These are phyloP conservation scores for Psilanteris sp. DNA, from an alignment of 1,140 invertebrate genomes.

Conservation along the genomic window DNA sequence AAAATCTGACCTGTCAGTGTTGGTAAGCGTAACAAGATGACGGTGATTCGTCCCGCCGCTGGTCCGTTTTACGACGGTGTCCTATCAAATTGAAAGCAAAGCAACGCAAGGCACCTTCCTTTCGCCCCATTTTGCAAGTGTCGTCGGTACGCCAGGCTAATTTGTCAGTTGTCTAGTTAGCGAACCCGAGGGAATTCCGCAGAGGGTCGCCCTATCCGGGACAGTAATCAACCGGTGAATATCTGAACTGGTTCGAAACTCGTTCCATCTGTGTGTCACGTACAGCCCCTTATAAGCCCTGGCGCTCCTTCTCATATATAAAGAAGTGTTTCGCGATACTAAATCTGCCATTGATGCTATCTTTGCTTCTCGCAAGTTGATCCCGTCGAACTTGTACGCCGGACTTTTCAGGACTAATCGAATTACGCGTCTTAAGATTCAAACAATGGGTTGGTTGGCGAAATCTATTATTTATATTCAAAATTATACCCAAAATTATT, in stretches of 20 bases:
- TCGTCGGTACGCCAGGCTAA: constrained; percentile 79
- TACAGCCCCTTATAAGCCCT: constrained; percentile 63
- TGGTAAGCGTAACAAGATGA: constrained; percentile 28
- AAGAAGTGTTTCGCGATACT: constrained; percentile 73
- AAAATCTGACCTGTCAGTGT: constrained; percentile 38
- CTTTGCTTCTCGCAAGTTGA: constrained; percentile 38
- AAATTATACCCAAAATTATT: too few species aligned
- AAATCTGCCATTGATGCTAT: constrained; percentile 74
- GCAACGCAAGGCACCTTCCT: constrained; percentile 68
- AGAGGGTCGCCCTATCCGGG: constrained; percentile 66
- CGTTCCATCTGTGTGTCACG: constrained; percentile 56
- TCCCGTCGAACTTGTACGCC: constrained; percentile 9
- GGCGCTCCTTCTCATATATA: constrained; percentile 76
- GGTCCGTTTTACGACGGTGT: constrained; percentile 50
- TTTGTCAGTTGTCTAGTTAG: constrained; percentile 82
- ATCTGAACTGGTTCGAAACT: constrained; percentile 76
- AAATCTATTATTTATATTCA: too few species aligned
- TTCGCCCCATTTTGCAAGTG: constrained; percentile 80
- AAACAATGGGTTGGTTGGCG: constrained; percentile 7
- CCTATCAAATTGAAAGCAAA: constrained; percentile 71
- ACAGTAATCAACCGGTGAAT: constrained; percentile 80
- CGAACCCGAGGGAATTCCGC: constrained; percentile 75
- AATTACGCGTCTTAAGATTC: constrained; percentile 20
- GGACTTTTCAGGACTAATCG: constrained; percentile 14
- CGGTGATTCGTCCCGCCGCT: constrained; percentile 39